These are phyloP conservation scores for Clitarchus hookeri DNA, from an alignment of 2,888 invertebrate species.

Conservation along the genomic window DNA sequence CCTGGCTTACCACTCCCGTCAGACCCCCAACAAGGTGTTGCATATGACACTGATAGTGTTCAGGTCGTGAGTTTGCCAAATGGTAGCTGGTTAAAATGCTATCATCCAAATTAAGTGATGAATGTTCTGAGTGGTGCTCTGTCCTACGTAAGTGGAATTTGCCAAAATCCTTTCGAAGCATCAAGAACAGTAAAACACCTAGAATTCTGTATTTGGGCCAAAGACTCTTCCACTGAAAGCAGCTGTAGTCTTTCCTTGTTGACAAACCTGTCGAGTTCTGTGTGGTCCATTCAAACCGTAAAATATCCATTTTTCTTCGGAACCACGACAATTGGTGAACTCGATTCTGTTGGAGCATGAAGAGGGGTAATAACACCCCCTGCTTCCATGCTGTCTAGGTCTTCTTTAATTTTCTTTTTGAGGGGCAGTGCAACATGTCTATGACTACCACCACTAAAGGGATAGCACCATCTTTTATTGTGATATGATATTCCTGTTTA, in stretches of 20 bases:
- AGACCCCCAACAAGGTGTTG: background rate
- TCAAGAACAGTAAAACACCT: conserved; percentile 46
- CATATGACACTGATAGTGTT: background rate
- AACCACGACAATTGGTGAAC: conserved; percentile 49
- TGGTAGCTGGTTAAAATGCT: conserved; percentile 41
- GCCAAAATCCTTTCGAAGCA: conserved; percentile 45
- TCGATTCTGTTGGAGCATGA: conserved; percentile 48
- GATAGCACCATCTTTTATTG: conserved; percentile 39
- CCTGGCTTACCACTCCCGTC: background rate
- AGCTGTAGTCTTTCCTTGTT: conserved; percentile 32
- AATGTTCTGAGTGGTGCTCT: conserved; percentile 3
- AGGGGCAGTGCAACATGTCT: conserved; percentile 49
- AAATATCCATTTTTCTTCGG: conserved; percentile 44
- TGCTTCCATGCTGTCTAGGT: conserved; percentile 47
- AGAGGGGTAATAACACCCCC: conserved; percentile 47
- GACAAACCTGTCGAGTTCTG: conserved; percentile 45
- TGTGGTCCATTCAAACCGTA: conserved; percentile 47
- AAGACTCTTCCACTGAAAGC: conserved; percentile 33
- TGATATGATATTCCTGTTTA: background rate
- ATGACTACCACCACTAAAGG: conserved; percentile 45
- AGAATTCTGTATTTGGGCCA: conserved; percentile 43
- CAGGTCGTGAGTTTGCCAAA: conserved; percentile 36
- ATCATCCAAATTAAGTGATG: conserved; percentile 34
- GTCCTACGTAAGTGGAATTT: conserved; percentile 42
- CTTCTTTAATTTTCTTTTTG: conserved; percentile 46